Evolutionary conservation across 2,888 invertebrate genomes (phyloP).

Genomic region (Hoplodrina blanda): DNA sequence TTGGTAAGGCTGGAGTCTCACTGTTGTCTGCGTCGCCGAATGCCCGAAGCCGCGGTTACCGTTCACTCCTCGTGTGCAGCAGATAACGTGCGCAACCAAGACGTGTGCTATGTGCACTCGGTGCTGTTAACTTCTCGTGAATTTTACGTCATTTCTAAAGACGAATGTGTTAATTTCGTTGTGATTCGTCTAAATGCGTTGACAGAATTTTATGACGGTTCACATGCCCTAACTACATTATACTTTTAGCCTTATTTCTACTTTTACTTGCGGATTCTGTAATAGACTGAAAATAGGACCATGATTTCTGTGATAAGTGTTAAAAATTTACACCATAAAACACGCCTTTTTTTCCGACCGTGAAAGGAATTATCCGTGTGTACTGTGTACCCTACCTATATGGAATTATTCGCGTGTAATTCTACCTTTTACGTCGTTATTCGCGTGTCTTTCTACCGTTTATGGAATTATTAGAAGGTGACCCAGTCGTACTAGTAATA

Average conservation of each 20-base stretch:
- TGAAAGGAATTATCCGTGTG: too few species aligned
- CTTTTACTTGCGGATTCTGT: too few species aligned
- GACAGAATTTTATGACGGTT: slow-evolving; percentile 7
- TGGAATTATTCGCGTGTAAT: too few species aligned
- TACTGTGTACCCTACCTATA: too few species aligned
- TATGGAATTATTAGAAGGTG: slow-evolving; percentile 32
- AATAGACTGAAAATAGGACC: background rate
- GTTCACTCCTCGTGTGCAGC: slow-evolving; percentile 16
- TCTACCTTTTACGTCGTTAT: too few species aligned
- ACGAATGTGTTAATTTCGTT: slow-evolving; percentile 13
- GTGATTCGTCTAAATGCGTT: background rate
- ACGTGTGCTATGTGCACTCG: slow-evolving; percentile 44
- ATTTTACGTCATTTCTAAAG: slow-evolving; percentile 33
- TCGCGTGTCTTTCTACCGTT: too few species aligned
- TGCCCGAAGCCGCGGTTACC: background rate
- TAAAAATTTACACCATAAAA: background rate
- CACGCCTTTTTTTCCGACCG: background rate
- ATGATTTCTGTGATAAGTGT: background rate
- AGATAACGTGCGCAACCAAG: slow-evolving; percentile 40
- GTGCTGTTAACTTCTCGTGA: slow-evolving; percentile 6
- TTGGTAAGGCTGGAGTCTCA: slow-evolving; percentile 22
- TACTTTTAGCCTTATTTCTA: too few species aligned
- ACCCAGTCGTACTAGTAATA: background rate
- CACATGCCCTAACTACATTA: background rate
- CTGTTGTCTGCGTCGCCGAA: slow-evolving; percentile 1